Conservation (phyloP, 2,888 invertebrate species). For the Metacarcinus magister region DNA sequence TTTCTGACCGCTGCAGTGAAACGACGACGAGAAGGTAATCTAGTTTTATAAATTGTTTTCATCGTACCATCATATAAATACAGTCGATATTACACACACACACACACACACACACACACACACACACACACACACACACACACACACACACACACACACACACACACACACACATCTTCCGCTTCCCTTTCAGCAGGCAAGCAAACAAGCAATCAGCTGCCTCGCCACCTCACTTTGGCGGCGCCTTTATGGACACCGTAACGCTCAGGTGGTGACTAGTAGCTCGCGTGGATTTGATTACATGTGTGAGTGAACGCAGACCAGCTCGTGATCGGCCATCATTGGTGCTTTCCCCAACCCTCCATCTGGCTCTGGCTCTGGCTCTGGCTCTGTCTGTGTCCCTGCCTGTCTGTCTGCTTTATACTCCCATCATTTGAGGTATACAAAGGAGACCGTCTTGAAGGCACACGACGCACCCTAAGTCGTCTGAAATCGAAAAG, state of each 20-base stretch:
- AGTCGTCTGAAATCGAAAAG: constrained; percentile 30
- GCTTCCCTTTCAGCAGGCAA: not conserved
- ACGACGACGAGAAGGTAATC: not conserved
- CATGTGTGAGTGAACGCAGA: not conserved
- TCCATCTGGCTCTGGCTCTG: too few species aligned
- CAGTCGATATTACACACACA: not conserved
- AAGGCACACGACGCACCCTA: not conserved
- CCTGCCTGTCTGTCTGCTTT: not conserved
- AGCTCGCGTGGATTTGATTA: constrained; percentile 1
- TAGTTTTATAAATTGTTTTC: not conserved
- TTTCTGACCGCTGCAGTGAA: not conserved
- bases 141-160: constrained; percentile 26
- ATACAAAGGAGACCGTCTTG: not conserved
- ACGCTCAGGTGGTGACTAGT: constrained; percentile 26
- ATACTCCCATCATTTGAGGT: not conserved
- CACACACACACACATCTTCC: not conserved
- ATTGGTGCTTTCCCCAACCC: not conserved
- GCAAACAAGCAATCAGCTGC: not conserved
- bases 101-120: not conserved
- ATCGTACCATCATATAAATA: not conserved
- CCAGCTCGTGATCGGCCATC: not conserved
- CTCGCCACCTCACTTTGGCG: not conserved
- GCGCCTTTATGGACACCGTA: not conserved
- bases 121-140: constrained; percentile 26
- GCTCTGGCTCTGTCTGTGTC: not conserved